phyloP scores from a whole-genome alignment of 2,797 vertebrate species.

The Cuculus canorus region DNA sequence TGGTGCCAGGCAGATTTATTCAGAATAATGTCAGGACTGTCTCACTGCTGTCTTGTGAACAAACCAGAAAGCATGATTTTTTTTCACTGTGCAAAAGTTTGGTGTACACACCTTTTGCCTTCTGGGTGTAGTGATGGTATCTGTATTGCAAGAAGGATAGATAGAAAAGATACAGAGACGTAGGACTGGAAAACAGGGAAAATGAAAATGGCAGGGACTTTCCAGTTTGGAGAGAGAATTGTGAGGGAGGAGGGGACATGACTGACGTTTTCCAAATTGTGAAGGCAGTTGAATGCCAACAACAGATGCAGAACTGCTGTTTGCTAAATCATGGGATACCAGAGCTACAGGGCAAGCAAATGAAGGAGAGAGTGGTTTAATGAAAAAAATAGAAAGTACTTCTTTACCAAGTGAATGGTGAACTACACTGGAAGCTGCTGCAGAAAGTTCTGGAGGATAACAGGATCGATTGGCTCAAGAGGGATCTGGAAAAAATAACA shows the following conservation, averaged over 20 bases:
- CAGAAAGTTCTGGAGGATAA: not conserved
- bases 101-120: not conserved
- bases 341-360: not conserved
- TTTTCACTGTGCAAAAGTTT: not conserved
- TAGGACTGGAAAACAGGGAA: not conserved
- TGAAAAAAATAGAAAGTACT: not conserved
- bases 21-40: conserved; percentile 52
- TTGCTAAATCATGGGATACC: not conserved
- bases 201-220: not conserved
- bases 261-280: not conserved
- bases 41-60: conserved; percentile 42
- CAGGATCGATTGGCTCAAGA: not conserved
- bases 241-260: not conserved
- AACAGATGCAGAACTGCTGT: not conserved
- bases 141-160: not conserved
- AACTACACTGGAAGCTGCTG: not conserved
- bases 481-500: not conserved
- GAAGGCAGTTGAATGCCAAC: not conserved
- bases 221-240: not conserved
- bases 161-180: not conserved
- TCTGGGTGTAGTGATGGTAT: not conserved
- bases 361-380: not conserved
- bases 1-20: conserved; percentile 60
- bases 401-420: not conserved
- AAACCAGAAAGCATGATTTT: conserved; percentile 39